Evolutionary conservation across 53 echinoderm and acorn worm genomes (phyloP), one percentile per base, ranked within the genome.

Genomic region (Luidia sarsii): DNA sequence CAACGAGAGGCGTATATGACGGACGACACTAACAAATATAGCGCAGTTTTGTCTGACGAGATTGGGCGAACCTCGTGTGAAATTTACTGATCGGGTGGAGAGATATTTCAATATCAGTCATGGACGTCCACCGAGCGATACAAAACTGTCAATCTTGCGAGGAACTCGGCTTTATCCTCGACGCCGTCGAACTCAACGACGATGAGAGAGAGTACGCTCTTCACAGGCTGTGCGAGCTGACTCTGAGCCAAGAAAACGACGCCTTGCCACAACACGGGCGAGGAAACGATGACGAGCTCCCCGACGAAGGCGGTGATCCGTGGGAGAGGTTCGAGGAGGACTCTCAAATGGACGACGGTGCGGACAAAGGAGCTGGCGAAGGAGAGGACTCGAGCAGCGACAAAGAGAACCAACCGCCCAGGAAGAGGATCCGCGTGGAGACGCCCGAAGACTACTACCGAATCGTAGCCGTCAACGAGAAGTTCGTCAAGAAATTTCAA

Each of bases 401-500:
- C 62, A 32, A 48, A 29, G 69, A 68, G 48, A 68, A 31, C 20
- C 30, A 46, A 18, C 48, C 20, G 7, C n/a, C 24, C 8, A 1
- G 50, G 34, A 50, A 50, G 50, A 50, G n/a, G 5, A 68, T 33
- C 11, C 33, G 49, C 16, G n/a, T 33, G 50, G 50, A 68, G 48
- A 43, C 14, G 49, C 50, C 69, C 15, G 20, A 68, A 68, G 20
- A 50, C 9, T 25, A n/a, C 5, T 68, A 68, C n/a, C 3, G 33
- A 15, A 50, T 68, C 49, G 16, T 68, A n/a, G 48, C 48, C 3
- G 50, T 50, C 2, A 46, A 68, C 1, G 49, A 50, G 0, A 49
- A 48, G 38, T 68, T 68, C 48, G 48, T 68, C 21, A 33, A 33
- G 32, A 50, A 68, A 68, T 68, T 48, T 68, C 68, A 68, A 30